Conservation (phyloP, 2,113 vertebrate genomes). For the Thymallus thymallus region DNA sequence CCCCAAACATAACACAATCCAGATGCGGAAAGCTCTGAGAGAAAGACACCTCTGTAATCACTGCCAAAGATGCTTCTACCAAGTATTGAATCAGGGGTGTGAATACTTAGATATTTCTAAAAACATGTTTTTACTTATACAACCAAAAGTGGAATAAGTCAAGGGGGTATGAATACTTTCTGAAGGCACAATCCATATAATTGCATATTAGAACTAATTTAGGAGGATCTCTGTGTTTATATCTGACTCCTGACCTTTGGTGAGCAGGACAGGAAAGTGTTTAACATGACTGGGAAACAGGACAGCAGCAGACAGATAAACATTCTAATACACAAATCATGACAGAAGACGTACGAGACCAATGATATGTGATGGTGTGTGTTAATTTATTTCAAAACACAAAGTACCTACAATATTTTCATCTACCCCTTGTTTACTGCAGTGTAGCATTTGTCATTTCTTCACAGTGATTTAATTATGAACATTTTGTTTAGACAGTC, state of each 20-base stretch:
- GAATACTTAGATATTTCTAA: too few relatives aligned
- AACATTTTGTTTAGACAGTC: slow-evolving; percentile 72
- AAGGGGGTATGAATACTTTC: too few relatives aligned
- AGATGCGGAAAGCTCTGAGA: too few relatives aligned
- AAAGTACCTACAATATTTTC: slow-evolving; percentile 77
- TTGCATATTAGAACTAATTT: too few relatives aligned
- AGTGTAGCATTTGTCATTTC: slow-evolving; percentile 68
- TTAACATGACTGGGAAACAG: neutral
- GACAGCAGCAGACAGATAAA: slow-evolving; percentile 8
- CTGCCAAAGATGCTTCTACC: too few relatives aligned
- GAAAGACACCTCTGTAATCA: too few relatives aligned
- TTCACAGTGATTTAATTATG: slow-evolving; percentile 78
- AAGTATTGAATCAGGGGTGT: too few relatives aligned
- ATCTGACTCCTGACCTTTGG: neutral
- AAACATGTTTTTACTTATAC: too few relatives aligned
- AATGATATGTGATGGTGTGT: slow-evolving; percentile 62
- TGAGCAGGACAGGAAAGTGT: slow-evolving; percentile 4
- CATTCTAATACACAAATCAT: neutral
- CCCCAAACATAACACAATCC: too few relatives aligned
- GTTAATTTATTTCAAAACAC: slow-evolving; percentile 80
- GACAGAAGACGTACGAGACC: slow-evolving; percentile 58
- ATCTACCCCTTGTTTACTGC: slow-evolving; percentile 61
- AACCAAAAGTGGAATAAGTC: too few relatives aligned
- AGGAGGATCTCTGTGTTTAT: too few relatives aligned
- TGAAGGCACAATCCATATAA: too few relatives aligned